These are phyloP conservation scores for Cataglyphis rosenhaueri DNA, from an alignment of 2,888 invertebrate species.

Conservation along the genomic window DNA sequence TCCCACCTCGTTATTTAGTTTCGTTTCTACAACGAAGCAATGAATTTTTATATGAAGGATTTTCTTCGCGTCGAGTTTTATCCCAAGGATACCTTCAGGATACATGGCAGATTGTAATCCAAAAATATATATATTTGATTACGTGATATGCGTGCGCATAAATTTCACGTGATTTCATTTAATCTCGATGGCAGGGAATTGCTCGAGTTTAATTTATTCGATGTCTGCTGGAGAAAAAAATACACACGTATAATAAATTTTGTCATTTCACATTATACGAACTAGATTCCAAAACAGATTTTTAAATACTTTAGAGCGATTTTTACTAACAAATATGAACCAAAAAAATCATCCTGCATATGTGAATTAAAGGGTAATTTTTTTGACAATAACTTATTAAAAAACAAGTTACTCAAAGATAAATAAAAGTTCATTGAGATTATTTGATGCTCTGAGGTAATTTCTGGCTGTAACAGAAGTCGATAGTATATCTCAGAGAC, in stretches of 20 bases:
- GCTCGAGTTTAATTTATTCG: constrained; percentile 29
- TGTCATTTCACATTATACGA: neutral
- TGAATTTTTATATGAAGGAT: constrained; percentile 37
- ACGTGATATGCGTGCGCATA: constrained; percentile 14
- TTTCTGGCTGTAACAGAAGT: constrained; percentile 22
- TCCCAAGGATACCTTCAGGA: constrained; percentile 16
- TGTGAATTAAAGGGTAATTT: neutral
- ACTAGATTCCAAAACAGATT: neutral
- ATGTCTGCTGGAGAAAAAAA: constrained; percentile 6
- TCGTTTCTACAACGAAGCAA: constrained; percentile 21
- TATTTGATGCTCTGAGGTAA: constrained; percentile 1
- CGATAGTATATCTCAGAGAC: constrained; percentile 3
- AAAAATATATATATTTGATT: constrained; percentile 8
- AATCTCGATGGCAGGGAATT: constrained; percentile 15
- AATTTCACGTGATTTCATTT: constrained; percentile 28
- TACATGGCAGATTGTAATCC: neutral
- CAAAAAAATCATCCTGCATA: neutral
- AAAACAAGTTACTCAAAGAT: neutral
- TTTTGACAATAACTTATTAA: neutral
- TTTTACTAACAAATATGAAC: neutral
- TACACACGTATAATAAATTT: constrained; percentile 23
- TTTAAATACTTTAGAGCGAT: neutral
- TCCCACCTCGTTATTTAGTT: constrained; percentile 27
- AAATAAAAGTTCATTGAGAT: neutral
- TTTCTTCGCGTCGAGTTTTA: constrained; percentile 21